Conservation (phyloP, 2,888 invertebrate genomes). For the Eupithecia tripunctaria region DNA sequence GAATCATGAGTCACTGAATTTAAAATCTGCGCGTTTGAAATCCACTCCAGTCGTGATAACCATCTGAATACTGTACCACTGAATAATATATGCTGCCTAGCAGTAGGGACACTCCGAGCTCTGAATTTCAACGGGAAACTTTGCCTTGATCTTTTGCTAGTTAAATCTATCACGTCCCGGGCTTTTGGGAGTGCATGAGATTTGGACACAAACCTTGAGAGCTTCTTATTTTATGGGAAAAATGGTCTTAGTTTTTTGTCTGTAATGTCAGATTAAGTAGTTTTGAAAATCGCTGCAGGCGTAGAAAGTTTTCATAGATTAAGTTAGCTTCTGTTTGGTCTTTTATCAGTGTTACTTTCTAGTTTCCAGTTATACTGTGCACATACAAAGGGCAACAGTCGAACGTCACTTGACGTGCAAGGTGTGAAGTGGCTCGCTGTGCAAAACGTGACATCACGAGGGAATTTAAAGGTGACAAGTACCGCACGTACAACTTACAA, state of each 20-base stretch:
- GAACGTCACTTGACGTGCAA: slow-evolving; percentile 46
- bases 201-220: neutral
- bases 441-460: slow-evolving; percentile 47
- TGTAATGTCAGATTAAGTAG: neutral
- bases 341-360: neutral
- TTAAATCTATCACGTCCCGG: neutral
- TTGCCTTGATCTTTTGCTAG: slow-evolving; percentile 11
- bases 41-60: slow-evolving; percentile 38
- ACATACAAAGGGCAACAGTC: slow-evolving; percentile 35
- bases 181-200: neutral
- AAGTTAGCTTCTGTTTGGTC: neutral
- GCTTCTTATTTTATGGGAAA: neutral
- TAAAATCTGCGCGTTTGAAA: slow-evolving; percentile 38
- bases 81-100: slow-evolving; percentile 12
- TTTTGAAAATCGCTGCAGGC: neutral
- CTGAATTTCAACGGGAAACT: slow-evolving; percentile 15
- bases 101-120: slow-evolving; percentile 20
- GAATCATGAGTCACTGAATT: slow-evolving; percentile 31
- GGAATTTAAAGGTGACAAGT: slow-evolving; percentile 38
- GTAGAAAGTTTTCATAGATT: neutral
- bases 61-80: slow-evolving; percentile 22
- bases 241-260: neutral
- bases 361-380: slow-evolving; percentile 21
- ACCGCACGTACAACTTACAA: slow-evolving; percentile 6
- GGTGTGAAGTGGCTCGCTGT: slow-evolving; percentile 46